These are phyloP conservation scores for Crocuta crocuta DNA, from an alignment of 2,113 vertebrate genomes.

Conservation along the genomic window DNA sequence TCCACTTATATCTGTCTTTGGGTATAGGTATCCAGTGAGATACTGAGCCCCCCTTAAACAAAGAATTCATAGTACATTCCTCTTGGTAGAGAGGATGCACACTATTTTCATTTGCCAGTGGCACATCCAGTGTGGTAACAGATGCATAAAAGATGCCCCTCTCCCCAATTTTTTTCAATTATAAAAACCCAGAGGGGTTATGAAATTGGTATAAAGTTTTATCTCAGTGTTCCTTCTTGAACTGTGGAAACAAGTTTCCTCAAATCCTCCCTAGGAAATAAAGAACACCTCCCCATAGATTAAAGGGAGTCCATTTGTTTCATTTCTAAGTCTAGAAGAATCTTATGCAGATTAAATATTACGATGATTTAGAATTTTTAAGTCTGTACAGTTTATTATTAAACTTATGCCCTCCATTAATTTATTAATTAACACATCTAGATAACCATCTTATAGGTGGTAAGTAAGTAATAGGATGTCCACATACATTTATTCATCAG, in stretches of 20 bases:
- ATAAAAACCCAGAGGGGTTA: neutral
- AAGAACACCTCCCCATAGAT: neutral
- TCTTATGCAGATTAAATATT: neutral
- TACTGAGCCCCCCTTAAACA: neutral
- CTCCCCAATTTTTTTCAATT: neutral
- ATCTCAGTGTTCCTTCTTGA: neutral
- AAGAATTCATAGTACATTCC: neutral
- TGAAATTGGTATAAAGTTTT: neutral
- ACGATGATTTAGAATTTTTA: neutral
- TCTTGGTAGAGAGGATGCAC: neutral
- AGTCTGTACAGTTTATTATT: neutral
- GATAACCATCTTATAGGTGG: neutral
- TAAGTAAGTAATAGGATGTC: neutral
- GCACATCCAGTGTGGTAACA: neutral
- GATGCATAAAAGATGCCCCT: neutral
- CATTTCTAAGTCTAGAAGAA: neutral
- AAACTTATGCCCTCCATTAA: neutral
- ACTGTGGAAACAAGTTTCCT: conserved; percentile 16
- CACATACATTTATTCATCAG: neutral
- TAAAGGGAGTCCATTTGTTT: neutral
- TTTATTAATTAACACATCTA: conserved; percentile 43
- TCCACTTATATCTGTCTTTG: neutral
- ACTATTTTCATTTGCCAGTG: neutral
- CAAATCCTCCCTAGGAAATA: neutral
- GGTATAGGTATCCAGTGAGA: neutral